phyloP scores from a whole-genome alignment of 2,113 vertebrate species.

The Erpornis zantholeuca region DNA sequence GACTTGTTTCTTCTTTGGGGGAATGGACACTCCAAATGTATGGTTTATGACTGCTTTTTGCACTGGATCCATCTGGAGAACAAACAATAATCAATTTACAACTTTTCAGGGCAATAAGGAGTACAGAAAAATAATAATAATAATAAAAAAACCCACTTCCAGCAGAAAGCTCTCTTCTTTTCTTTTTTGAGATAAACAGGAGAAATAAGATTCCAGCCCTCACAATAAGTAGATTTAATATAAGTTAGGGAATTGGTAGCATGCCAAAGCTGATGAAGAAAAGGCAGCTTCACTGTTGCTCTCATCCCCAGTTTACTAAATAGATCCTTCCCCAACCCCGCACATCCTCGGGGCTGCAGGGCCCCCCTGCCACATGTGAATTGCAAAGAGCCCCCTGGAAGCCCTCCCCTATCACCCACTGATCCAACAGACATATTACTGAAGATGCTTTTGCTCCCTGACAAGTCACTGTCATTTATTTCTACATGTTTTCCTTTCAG shows the following conservation, averaged over 20 bases:
- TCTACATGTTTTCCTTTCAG: neutral
- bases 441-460: neutral
- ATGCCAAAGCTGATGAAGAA: neutral
- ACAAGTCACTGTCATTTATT: neutral
- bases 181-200: neutral
- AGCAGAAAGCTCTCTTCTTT: neutral
- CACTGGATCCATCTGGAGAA: constrained; percentile 95
- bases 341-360: neutral
- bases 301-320: neutral
- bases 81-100: constrained; percentile 55
- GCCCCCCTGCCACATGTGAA: accelerated
- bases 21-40: constrained; percentile 94
- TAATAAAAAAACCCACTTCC: neutral
- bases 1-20: constrained; percentile 92
- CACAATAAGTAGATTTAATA: neutral
- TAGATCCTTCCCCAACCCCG: neutral
- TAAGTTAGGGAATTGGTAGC: neutral
- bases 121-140: neutral
- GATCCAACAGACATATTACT: neutral
- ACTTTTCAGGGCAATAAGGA: neutral
- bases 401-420: neutral
- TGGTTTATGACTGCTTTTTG: constrained; percentile 99
- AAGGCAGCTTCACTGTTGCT: neutral
- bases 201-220: neutral
- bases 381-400: neutral